Percentiles rank a stretch among this genome's conserved stretches.
Conservation (phyloP, 2,113 vertebrate genomes). For the Octodon degus region DNA sequence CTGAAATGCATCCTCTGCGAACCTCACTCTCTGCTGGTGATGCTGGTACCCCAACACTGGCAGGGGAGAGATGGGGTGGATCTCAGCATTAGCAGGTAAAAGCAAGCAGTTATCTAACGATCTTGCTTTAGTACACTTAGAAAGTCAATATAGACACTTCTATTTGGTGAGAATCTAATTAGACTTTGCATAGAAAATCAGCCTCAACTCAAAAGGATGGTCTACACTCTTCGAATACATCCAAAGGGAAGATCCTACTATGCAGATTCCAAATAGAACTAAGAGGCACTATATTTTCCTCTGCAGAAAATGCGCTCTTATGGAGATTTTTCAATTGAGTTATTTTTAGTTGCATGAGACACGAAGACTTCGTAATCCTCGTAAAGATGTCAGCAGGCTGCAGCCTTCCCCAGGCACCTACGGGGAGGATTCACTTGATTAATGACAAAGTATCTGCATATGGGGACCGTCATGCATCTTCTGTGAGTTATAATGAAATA, state of each 20-base stretch:
- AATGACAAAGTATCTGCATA: neutral
- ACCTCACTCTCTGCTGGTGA: neutral
- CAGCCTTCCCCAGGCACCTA: neutral
- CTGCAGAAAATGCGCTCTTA: neutral
- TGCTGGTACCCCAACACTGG: neutral
- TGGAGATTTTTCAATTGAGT: neutral
- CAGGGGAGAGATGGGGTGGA: neutral
- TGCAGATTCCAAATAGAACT: neutral
- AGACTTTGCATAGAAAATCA: constrained; percentile 27
- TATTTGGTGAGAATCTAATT: neutral
- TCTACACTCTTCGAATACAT: neutral
- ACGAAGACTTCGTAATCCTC: neutral
- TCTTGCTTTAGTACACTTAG: neutral
- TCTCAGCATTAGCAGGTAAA: neutral
- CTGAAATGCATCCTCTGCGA: rapidly evolving
- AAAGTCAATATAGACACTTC: neutral
- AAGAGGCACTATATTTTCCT: neutral
- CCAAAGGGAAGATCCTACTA: neutral
- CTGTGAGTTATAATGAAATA: neutral
- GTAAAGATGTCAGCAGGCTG: constrained; percentile 25
- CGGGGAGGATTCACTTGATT: neutral
- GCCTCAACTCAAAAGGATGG: neutral
- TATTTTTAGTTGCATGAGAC: constrained; percentile 50
- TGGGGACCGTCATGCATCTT: neutral
- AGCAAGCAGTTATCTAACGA: neutral